phyloP scores from a whole-genome alignment of 1,140 invertebrate species.

The Fopius arisanus region DNA sequence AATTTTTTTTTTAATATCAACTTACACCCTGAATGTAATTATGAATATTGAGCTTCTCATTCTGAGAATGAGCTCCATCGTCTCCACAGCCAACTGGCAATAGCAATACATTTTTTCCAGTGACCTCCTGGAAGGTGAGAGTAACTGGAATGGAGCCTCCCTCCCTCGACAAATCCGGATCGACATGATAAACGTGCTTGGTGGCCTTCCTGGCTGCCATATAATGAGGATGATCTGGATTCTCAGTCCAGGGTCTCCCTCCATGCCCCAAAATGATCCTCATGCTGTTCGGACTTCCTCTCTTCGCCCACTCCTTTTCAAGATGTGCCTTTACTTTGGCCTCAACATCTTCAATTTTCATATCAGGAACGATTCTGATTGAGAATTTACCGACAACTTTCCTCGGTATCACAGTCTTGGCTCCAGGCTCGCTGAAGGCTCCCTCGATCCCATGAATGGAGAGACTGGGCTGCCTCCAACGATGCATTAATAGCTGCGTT shows the following conservation, averaged over 20 bases:
- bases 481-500: conserved; percentile 82
- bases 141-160: conserved; percentile 97
- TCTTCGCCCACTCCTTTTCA: conserved; percentile 72
- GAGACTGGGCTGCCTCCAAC: conserved; percentile 90
- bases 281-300: conserved; percentile 87
- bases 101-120: conserved; percentile 91
- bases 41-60: conserved; percentile 91
- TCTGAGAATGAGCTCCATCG: conserved; percentile 98
- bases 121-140: conserved; percentile 87
- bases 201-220: conserved; percentile 87
- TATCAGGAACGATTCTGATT: conserved; percentile 92
- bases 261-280: conserved; percentile 81
- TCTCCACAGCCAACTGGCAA: conserved; percentile 91
- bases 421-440: conserved; percentile 89
- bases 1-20: conserved; percentile 36
- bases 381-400: conserved; percentile 98
- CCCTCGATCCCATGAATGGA: conserved; percentile 94
- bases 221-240: conserved; percentile 92
- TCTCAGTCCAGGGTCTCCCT: conserved; percentile 89
- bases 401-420: conserved; percentile 94
- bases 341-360: conserved; percentile 80
- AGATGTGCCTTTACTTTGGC: conserved; percentile 80
- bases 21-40: conserved; percentile 96
- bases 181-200: conserved; percentile 88
- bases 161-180: conserved; percentile 94